These are phyloP conservation scores for Lepeophtheirus nordmannii DNA, from an alignment of 2,888 invertebrate genomes.

Conservation along the genomic window DNA sequence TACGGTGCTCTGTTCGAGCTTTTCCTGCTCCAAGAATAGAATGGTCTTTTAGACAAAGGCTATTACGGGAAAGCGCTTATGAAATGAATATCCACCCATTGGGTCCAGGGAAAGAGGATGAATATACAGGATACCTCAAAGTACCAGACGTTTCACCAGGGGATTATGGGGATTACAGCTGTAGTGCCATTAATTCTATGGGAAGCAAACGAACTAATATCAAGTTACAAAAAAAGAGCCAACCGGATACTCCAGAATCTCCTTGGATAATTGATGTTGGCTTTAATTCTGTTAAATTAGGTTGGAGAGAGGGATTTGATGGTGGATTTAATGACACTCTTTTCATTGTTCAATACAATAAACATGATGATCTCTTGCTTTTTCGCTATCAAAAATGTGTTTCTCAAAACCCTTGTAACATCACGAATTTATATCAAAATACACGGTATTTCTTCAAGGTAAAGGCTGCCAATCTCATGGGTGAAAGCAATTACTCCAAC, in stretches of 20 bases:
- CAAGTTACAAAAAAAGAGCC: constrained; percentile 64
- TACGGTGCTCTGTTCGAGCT: constrained; percentile 72
- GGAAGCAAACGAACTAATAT: constrained; percentile 48
- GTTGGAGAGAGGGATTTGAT: constrained; percentile 79
- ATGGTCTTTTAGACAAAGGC: constrained; percentile 51
- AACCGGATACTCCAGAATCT: constrained; percentile 64
- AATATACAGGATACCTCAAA: constrained; percentile 60
- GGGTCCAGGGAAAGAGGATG: constrained; percentile 48
- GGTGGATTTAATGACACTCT: constrained; percentile 72
- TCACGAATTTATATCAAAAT: constrained; percentile 67
- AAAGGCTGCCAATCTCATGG: constrained; percentile 72
- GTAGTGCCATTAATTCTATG: constrained; percentile 64
- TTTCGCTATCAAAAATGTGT: constrained; percentile 60
- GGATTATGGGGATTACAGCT: constrained; percentile 81
- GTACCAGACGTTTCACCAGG: constrained; percentile 46
- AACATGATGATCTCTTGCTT: constrained; percentile 47
- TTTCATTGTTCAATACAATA: constrained; percentile 51
- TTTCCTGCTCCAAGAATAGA: constrained; percentile 84
- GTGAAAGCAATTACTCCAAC: constrained; percentile 69
- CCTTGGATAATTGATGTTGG: constrained; percentile 56
- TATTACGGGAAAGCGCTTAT: constrained; percentile 32
- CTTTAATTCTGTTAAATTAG: constrained; percentile 59
- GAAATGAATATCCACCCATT: constrained; percentile 62
- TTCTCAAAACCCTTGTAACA: constrained; percentile 69
- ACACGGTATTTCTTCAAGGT: constrained; percentile 71